phyloP scores from a whole-genome alignment of 2,888 invertebrate species.

The Eupithecia inturbata region DNA sequence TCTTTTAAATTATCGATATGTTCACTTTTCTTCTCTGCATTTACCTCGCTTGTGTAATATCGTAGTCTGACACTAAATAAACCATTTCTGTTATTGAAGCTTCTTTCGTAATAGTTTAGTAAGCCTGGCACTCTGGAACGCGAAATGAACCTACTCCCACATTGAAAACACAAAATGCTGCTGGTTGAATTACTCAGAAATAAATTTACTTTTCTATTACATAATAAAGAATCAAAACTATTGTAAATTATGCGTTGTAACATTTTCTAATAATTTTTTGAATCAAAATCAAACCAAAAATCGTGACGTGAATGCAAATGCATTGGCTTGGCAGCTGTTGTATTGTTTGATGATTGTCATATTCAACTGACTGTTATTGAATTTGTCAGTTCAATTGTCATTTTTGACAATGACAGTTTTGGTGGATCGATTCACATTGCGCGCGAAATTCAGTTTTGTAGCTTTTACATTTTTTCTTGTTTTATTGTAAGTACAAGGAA shows the following conservation, averaged over 20 bases:
- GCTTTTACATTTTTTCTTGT: too few species aligned
- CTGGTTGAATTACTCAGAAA: conserved; percentile 57
- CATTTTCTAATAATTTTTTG: conserved; percentile 60
- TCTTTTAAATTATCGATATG: conserved; percentile 59
- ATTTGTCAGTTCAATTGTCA: too few species aligned
- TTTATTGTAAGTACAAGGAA: too few species aligned
- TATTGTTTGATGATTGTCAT: conserved; percentile 7
- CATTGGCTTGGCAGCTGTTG: conserved; percentile 42
- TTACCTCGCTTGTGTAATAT: conserved; percentile 71
- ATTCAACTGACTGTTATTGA: not conserved
- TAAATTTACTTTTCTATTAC: conserved; percentile 62
- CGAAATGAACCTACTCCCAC: conserved; percentile 72
- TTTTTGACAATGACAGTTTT: not conserved
- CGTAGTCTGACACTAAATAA: conserved; percentile 62
- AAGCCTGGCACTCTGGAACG: conserved; percentile 63
- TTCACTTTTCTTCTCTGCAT: conserved; percentile 67
- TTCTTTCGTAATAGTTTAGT: conserved; percentile 70
- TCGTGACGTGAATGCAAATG: conserved; percentile 26
- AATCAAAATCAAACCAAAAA: conserved; percentile 41
- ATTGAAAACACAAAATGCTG: conserved; percentile 67
- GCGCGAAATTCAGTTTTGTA: not conserved
- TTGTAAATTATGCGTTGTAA: conserved; percentile 68
- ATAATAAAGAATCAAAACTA: conserved; percentile 68
- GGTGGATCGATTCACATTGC: not conserved
- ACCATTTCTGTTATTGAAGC: conserved; percentile 58